phyloP scores from a whole-genome alignment of 2,888 invertebrate genomes.

The Cyrtodaria siliqua region DNA sequence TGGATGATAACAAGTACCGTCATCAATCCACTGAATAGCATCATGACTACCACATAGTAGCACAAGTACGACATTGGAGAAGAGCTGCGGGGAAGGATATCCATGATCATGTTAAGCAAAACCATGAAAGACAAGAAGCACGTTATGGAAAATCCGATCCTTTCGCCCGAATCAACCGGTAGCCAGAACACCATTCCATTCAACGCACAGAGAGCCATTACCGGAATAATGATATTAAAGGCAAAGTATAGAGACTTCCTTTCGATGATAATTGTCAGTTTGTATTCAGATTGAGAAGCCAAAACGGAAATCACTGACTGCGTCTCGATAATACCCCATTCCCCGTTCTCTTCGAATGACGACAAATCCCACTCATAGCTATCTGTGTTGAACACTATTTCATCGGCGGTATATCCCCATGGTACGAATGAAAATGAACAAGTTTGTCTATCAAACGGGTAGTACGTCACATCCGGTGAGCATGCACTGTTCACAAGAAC shows the following conservation, averaged over 20 bases:
- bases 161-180: no score
- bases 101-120: conserved; percentile 29
- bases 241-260: conserved; percentile 31
- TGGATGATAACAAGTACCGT: no score
- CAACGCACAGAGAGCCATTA: conserved; percentile 10
- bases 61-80: no score
- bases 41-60: no score
- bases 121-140: no score
- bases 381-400: no score
- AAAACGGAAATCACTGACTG: conserved; percentile 3
- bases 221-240: no score
- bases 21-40: no score
- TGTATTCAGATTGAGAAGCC: not conserved
- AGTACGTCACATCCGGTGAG: conserved; percentile 33
- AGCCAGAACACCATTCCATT: conserved; percentile 29
- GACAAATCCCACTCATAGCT: no score
- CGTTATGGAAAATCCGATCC: no score
- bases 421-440: conserved; percentile 14
- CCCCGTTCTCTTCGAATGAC: conserved; percentile 36
- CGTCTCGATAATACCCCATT: conserved; percentile 38
- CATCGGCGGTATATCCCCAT: conserved; percentile 23
- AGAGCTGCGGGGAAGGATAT: conserved; percentile 23
- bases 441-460: conserved; percentile 32
- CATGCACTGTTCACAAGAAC: conserved; percentile 29
- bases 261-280: conserved; percentile 17